Evolutionary conservation across 2,888 invertebrate genomes (phyloP), one percentile per base, ranked within the genome.

Genomic region (Campaea margaritaria): DNA sequence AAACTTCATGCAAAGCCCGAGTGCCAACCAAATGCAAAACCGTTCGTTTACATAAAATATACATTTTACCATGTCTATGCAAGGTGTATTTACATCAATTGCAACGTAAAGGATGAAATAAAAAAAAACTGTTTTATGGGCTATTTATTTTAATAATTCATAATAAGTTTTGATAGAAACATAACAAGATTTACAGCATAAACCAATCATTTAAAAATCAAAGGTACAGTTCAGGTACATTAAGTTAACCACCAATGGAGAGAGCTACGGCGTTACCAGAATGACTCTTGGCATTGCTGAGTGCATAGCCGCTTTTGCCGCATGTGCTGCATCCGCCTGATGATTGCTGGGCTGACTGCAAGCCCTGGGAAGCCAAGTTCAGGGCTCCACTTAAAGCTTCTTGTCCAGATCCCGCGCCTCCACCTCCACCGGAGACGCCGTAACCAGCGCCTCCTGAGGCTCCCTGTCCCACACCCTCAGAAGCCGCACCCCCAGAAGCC

Each of bases 211-310:
- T n/a, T n/a, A 34, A 46, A 2, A 46, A 11, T 15, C 10, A 34
- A 11, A 34, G 13, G n/a, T n/a, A 28, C 27, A 42, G 11, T 16
- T 41, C 66, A 63, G 65, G 39, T 59, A 56, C 31, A 48, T 39
- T 39, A 59, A 16, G 9, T 78, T 83, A 89, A 66, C 89, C 88
- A 10, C 60, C 55, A 14, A 61, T 39, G 12, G 91, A 89, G 0
- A 92, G 56, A n/a, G 91, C 88, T 0, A 92, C 73, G 0, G 91
- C 91, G 9, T 82, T 78, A 12, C 91, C 91, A 31, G 72, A 81
- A 49, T 79, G 73, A 62, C 89, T 91, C 69, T 83, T 87, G n/a
- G 91, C 91, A 39, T 91, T 91, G 62, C 91, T 91, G 10, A 87
- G 73, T 9, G 92, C 91, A 41, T 84, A 89, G 64, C 77, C 81